These are phyloP conservation scores for mouse (Mus musculus) DNA, from an alignment of 2,113 vertebrate species.

Conservation along the genomic window GRCm39 chr16:12870001-12870500, in stretches of 20 bases:
- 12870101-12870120: neutral
- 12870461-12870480: neutral
- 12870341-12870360: neutral
- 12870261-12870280: neutral
- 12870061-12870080: neutral
- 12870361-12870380: neutral
- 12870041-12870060: neutral
- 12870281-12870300: neutral
- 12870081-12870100: neutral
- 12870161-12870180: neutral
- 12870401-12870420: neutral
- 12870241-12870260: neutral
- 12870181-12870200: neutral
- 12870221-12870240: too few species aligned
- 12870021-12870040: neutral
- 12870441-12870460: neutral
- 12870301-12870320: neutral
- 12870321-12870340: neutral
- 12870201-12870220: neutral
- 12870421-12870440: neutral
- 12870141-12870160: neutral
- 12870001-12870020: neutral
- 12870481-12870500: slow-evolving; percentile 2
- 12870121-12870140: neutral
- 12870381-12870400: neutral